A percentile compares a stretch with the other conserved stretches of the same genome.
Conservation (phyloP, 2,797 vertebrate genomes). For the Sciaenops ocellatus region DNA sequence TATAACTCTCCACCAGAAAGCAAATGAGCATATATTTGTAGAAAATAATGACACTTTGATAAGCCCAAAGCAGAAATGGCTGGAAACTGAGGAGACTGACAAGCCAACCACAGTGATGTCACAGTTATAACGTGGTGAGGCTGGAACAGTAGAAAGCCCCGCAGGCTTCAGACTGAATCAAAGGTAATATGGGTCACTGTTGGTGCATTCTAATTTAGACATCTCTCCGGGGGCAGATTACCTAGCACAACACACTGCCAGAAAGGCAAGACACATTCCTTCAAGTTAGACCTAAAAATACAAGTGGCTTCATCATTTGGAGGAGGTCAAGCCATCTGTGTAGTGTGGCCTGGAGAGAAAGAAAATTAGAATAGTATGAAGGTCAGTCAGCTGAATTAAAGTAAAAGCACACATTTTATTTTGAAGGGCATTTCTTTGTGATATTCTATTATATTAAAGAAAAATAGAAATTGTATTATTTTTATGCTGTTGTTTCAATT, state of each 20-base stretch:
- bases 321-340: constrained; percentile 55
- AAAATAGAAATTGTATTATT: not conserved
- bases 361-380: constrained; percentile 44
- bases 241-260: constrained; percentile 60
- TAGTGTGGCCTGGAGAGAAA: constrained; percentile 18
- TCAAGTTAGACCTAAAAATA: constrained; percentile 68
- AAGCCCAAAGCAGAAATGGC: constrained; percentile 9
- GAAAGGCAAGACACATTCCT: constrained; percentile 54
- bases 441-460: constrained; percentile 1
- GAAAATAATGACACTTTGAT: not conserved
- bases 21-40: not conserved
- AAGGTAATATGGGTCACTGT: constrained; percentile 80
- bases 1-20: not conserved
- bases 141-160: constrained; percentile 61
- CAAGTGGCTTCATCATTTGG: constrained; percentile 50
- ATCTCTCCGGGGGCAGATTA: constrained; percentile 77
- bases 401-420: constrained; percentile 18
- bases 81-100: constrained; percentile 24
- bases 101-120: constrained; percentile 46
- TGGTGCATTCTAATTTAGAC: constrained; percentile 80
- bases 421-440: constrained; percentile 25
- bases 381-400: constrained; percentile 39
- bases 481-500: not conserved
- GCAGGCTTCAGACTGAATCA: constrained; percentile 70
- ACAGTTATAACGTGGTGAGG: constrained; percentile 48